Base-by-base conservation (phyloP, 2,888 invertebrate genomes). In the Erebia epiphron region DNA sequence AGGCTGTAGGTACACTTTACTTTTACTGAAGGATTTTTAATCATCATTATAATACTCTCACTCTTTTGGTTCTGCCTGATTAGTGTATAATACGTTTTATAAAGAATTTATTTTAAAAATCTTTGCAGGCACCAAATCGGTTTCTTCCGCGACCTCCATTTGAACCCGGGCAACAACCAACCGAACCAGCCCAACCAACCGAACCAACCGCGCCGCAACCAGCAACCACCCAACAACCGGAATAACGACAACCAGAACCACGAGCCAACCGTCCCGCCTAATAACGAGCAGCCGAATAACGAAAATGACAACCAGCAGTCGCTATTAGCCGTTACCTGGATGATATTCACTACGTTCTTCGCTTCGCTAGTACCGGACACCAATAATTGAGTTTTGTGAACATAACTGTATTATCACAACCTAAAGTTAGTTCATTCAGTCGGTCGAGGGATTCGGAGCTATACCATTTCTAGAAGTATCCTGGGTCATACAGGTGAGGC, bases 331-430 rank as follows among this genome's bases (percentile, higher is more conserved):
- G 94, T 98, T 21, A 95, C 97, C 26, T 97, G 98, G 96, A 98
- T 98, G 83, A 97, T 99, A 87, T 95, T 99, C 78, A 96, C 97
- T 1, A 97, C 98, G 2, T 99, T 99, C 90, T 98, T 99, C 86
- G 96, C 98, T 11, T 99, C 99, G 0, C 94, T 99, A 69, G 96
- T 99, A 86, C 99, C 99, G 0, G 98, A 98, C 83, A 96, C 97
- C 77, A 98, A 91, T 74, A 87, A 70, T 41, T 57, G n/a, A 66
- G 18, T 18, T 14, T 14, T 2, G 4, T 9, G 21, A 52, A 16
- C 52, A 16, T 52, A 52, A 52, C n/a, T 43, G 43, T 9, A 43
- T 43, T 43, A 46, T 46, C 3, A 26, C 26, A 26, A 26, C 26
- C 2, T 26, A 26, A 26, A 26, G 26, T 26, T 26, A 26, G 26